Percentiles rank a stretch among this genome's conserved stretches.
Conservation (phyloP, 1,140 invertebrate species). For the Anadara kagoshimensis region DNA sequence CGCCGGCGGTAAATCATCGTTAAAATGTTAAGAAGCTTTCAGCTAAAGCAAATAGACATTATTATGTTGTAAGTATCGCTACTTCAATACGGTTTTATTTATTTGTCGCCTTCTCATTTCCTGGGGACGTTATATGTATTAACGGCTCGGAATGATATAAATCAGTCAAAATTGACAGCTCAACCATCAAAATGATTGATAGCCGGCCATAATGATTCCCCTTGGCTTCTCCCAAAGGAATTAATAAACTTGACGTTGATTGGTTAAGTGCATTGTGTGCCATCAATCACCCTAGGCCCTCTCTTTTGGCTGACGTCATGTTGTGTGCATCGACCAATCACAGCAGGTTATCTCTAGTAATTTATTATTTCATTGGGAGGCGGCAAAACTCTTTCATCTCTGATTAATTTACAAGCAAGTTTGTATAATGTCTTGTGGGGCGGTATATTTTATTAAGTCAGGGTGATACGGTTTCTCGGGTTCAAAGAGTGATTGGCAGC, state of each 20-base stretch:
- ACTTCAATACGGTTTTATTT: too few species aligned
- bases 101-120: conserved; percentile 53
- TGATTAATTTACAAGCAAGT: conserved; percentile 63
- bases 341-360: conserved; percentile 51
- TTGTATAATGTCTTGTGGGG: conserved; percentile 60
- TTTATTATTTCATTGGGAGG: conserved; percentile 65
- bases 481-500: conserved; percentile 59
- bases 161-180: conserved; percentile 67
- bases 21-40: conserved; percentile 28
- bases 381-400: conserved; percentile 59
- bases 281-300: conserved; percentile 60
- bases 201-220: conserved; percentile 53
- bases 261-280: conserved; percentile 55
- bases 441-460: conserved; percentile 64
- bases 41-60: conserved; percentile 20
- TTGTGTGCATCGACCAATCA: conserved; percentile 55
- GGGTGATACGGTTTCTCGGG: conserved; percentile 45
- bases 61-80: conserved; percentile 35
- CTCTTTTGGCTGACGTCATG: conserved; percentile 56
- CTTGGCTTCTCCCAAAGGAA: conserved; percentile 66
- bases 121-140: conserved; percentile 61
- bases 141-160: conserved; percentile 65
- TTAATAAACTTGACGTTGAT: conserved; percentile 66
- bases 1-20: conserved; percentile 32
- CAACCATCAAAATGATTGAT: conserved; percentile 70